phyloP scores from a whole-genome alignment of 2,113 vertebrate genomes.

The Odocoileus virginianus region DNA sequence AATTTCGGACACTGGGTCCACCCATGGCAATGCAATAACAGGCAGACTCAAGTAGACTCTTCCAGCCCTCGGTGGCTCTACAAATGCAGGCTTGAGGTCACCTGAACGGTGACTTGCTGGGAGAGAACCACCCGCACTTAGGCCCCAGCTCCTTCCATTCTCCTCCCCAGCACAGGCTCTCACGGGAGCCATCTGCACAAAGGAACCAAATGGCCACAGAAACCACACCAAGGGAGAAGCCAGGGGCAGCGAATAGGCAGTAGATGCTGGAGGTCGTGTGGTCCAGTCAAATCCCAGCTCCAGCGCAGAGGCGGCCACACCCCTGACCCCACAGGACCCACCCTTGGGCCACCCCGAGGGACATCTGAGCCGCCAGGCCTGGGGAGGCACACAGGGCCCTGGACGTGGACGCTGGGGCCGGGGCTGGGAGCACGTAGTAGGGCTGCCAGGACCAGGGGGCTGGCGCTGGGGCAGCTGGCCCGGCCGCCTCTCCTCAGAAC shows the following conservation, averaged over 20 bases:
- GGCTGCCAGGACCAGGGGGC: accelerated
- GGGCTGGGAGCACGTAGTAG: not conserved
- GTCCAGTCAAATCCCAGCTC: accelerated
- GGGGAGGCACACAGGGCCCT: not conserved
- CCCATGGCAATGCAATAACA: accelerated
- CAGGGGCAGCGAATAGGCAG: accelerated
- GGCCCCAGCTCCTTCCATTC: accelerated
- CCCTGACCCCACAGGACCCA: accelerated
- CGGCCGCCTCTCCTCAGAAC: accelerated
- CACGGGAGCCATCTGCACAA: not conserved
- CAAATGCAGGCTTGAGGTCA: accelerated
- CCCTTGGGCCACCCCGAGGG: accelerated
- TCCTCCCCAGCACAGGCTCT: accelerated
- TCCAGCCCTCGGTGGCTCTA: accelerated
- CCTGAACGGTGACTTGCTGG: not conserved
- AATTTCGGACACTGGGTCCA: accelerated
- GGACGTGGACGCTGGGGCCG: too few relatives aligned
- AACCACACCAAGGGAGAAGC: accelerated
- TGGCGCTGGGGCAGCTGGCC: not conserved
- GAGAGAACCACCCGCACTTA: accelerated
- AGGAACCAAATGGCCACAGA: accelerated
- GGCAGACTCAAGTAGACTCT: accelerated
- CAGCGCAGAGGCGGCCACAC: accelerated
- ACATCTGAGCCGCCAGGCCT: not conserved
- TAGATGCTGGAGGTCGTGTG: accelerated